phyloP scores from a whole-genome alignment of 2,888 invertebrate species.

The Cyaniris semiargus region DNA sequence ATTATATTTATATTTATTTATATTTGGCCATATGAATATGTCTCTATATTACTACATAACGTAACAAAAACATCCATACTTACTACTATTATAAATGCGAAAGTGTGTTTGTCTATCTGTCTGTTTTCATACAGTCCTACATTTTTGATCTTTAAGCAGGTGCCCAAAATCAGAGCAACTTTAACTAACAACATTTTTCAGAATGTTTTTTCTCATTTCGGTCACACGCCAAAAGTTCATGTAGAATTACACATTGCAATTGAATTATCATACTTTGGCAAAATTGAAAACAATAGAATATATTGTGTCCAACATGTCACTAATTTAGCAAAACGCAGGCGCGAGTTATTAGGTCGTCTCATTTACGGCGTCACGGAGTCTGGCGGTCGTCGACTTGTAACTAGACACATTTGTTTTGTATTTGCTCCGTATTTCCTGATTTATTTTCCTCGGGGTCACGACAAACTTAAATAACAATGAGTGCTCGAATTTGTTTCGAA shows the following conservation, averaged over 20 bases:
- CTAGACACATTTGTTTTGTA: conserved; percentile 30
- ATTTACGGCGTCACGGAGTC: conserved; percentile 15
- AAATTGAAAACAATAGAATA: neutral
- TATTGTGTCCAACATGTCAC: conserved; percentile 6
- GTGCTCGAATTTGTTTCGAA: neutral
- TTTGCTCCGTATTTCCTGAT: conserved; percentile 25
- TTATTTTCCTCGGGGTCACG: conserved; percentile 18
- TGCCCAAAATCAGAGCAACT: no score
- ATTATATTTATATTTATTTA: no score
- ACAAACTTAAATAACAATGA: conserved; percentile 4
- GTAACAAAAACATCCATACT: no score
- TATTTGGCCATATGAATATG: no score
- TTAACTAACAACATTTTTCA: no score
- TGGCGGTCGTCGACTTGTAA: conserved; percentile 20
- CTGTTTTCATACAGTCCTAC: no score
- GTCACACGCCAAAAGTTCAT: neutral
- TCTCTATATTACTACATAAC: no score
- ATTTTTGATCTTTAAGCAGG: no score
- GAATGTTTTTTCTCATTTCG: neutral
- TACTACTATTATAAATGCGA: no score
- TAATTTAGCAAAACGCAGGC: conserved; percentile 21
- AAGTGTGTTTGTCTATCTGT: no score
- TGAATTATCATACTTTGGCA: neutral
- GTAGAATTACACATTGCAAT: neutral
- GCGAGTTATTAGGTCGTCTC: conserved; percentile 19